A percentile compares a stretch with the other conserved stretches of the same genome.
These are phyloP conservation scores for Thalpophila matura DNA, from an alignment of 2,888 invertebrate genomes.

Conservation along the genomic window DNA sequence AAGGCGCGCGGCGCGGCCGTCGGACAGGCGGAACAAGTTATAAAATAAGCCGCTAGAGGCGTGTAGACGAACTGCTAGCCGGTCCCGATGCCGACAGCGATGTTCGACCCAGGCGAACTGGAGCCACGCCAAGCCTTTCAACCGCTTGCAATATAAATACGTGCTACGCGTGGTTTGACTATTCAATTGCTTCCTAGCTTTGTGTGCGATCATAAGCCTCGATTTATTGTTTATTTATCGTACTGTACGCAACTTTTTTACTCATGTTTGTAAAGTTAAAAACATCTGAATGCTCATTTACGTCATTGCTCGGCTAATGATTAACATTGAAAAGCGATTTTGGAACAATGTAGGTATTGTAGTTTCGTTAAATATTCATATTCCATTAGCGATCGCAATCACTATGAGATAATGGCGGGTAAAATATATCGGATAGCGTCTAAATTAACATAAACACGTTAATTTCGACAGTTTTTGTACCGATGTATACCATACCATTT, in stretches of 20 bases:
- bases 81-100: conserved; percentile 54
- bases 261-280: neutral
- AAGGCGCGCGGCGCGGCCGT: conserved; percentile 22
- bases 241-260: conserved; percentile 3
- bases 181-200: conserved; percentile 66
- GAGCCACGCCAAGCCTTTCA: conserved; percentile 65
- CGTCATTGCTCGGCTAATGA: neutral
- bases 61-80: conserved; percentile 58
- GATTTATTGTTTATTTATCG: conserved; percentile 53
- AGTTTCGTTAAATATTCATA: conserved; percentile 1
- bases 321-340: neutral
- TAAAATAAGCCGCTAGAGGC: conserved; percentile 68
- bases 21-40: conserved; percentile 65
- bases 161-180: conserved; percentile 63
- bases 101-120: conserved; percentile 61
- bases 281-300: neutral
- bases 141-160: conserved; percentile 64
- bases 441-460: conserved; percentile 35
- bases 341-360: neutral
- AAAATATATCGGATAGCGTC: conserved; percentile 11
- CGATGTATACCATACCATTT: conserved; percentile 32
- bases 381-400: conserved; percentile 12
- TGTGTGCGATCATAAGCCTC: conserved; percentile 52
- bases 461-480: conserved; percentile 35
- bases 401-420: conserved; percentile 6